Base-by-base conservation (phyloP, 2,797 vertebrate species). In the Malurus splendens region DNA sequence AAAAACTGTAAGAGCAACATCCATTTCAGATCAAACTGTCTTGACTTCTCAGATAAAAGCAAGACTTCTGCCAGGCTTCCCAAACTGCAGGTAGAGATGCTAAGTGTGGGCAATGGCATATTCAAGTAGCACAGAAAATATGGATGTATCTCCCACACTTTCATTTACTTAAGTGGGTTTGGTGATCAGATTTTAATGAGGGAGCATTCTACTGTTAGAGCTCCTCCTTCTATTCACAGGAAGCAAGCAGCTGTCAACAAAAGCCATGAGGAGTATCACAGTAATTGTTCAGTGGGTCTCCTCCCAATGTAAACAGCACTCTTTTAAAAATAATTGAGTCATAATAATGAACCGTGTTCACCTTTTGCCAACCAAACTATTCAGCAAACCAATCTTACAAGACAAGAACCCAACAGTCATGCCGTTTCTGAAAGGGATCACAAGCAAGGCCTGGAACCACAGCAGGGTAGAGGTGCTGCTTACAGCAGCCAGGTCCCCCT, bases 271-370 rank as follows among this genome's bases (percentile, higher is more conserved):
- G 66, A 85, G 38, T 42, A 89, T 24, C 77, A 73, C 52, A 66
- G 5, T 42, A 66, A 79, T 55, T 16, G 24, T 56, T 77, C 70
- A 28, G 18, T 47, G 59, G 25, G 56, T 72, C 56, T 70, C 87
- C 93, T 86, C 92, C 87, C 80, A 94, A 81, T 59, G 48, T 36
- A 87, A 95, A 94, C 59, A 87, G 10, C 38, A 60, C 50, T 72
- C 39, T 78, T 91, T 42, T 2, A 51, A 86, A 85, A 90, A 81
- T 39, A 70, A 39, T 45, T 32, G 27, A 72, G 28, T 50, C 52
- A 32, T 38, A 75, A 76, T 39, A 66, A 81, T 60, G 52, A 82
- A 56, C 5, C 8, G 18, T 19, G 17, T 68, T 64, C 48, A 52
- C 0, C 1, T 24, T 57, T 24, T 20, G 22, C n/a, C 55, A 78